Evolutionary conservation across 2,113 vertebrate genomes (phyloP), one percentile per base, ranked within the genome.

Genomic region (Pipa parva): DNA sequence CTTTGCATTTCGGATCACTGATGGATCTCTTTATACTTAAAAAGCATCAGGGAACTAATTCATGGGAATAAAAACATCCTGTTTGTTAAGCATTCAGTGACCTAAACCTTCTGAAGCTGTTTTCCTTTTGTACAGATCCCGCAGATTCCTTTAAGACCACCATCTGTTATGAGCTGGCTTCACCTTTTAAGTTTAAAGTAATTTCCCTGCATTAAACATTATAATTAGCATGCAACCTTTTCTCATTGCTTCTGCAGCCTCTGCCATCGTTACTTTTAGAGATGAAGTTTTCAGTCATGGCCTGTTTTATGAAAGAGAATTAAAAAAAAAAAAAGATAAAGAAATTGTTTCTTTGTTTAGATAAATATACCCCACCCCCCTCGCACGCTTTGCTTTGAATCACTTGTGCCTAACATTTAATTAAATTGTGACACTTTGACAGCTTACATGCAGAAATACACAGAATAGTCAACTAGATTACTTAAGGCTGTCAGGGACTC

Each of bases 341-440:
- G 12, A 12, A 2, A 42, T 4, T 52, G 18, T 69, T 60, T 69
- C 58, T 69, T 69, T 69, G 57, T 69, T 69, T 69, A 61, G 33
- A 18, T 29, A 36, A 50, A 54, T 39, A 42, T n/a, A 8, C 48
- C 25, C 15, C 33, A 46, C 24, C 57, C 57, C 45, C 20, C 48
- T 54, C 48, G 29, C 22, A 52, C 13, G 7, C 46, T 39, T 13
- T 31, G 64, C 66, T 69, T 69, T 69, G 57, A 69, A 57, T 69
- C 66, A 60, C 20, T 42, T 9, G 33, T 37, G 25, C 11, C 65
- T 69, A 69, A 60, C 66, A 69, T 69, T 69, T 60, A 60, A 69
- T 69, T 69, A 60, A 69, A 69, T 45, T 69, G 57, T 61, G 66
- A 68, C 64, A 68, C 56, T 31, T 68, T 68, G 64, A 61, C 66